A percentile compares a stretch with the other conserved stretches of the same genome.
These are phyloP conservation scores for Narcine bancroftii DNA, from an alignment of 2,113 vertebrate genomes.

Conservation along the genomic window DNA sequence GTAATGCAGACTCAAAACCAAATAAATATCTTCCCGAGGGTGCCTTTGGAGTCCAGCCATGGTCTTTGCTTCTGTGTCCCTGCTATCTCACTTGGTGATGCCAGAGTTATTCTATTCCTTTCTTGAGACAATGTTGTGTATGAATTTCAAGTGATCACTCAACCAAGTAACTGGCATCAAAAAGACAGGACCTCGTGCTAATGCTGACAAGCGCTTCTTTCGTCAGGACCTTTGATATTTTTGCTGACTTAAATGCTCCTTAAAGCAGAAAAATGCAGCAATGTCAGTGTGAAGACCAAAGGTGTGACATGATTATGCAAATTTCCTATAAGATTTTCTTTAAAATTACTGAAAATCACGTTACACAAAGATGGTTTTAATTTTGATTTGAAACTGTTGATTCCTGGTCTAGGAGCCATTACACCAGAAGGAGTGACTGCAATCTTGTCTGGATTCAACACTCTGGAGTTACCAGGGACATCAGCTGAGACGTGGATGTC, in stretches of 20 bases:
- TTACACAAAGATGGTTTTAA: background rate
- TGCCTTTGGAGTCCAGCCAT: background rate
- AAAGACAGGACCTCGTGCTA: background rate
- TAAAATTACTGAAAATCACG: background rate
- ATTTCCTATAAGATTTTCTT: background rate
- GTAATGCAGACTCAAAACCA: background rate
- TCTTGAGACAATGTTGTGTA: too few species aligned
- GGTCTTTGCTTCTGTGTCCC: background rate
- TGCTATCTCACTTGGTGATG: background rate
- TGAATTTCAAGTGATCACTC: background rate
- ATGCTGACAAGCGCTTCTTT: background rate
- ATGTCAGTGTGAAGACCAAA: background rate
- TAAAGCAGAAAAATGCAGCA: background rate
- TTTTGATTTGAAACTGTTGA: background rate
- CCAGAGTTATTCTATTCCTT: background rate
- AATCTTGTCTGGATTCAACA: background rate
- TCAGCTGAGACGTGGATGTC: background rate
- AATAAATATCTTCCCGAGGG: background rate
- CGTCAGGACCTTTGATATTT: background rate
- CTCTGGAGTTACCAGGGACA: background rate
- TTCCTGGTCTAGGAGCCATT: too few species aligned
- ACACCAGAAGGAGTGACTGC: background rate
- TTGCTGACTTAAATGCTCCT: background rate
- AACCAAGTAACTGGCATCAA: background rate
- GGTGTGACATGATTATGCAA: background rate